phyloP scores from a whole-genome alignment of 2,113 vertebrate species.

The Leucosticte australis region DNA sequence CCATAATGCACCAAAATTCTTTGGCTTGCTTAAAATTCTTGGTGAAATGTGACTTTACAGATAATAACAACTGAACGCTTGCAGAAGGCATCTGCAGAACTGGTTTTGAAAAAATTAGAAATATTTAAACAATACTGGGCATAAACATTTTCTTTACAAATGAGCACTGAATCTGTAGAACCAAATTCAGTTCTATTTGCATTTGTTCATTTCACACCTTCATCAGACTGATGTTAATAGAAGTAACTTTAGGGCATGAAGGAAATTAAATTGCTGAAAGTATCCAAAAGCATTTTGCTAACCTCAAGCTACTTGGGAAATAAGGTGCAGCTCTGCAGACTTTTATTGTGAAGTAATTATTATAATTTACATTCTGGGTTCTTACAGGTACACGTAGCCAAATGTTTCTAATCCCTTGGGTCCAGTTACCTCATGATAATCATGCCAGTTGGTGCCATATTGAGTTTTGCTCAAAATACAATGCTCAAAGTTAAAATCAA shows the following conservation, averaged over 20 bases:
- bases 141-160: neutral
- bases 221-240: neutral
- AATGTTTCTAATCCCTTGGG: neutral
- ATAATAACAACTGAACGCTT: neutral
- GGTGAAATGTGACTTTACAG: neutral
- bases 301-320: constrained; percentile 2
- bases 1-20: neutral
- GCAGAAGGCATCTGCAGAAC: neutral
- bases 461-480: neutral
- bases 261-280: neutral
- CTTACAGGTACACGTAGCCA: neutral
- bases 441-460: neutral
- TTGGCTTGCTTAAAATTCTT: neutral
- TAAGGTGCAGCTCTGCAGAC: neutral
- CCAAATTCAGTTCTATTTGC: neutral
- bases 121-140: neutral
- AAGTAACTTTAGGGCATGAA: neutral
- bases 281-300: constrained; percentile 29
- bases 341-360: constrained; percentile 2
- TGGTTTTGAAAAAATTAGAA: neutral
- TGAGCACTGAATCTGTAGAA: neutral
- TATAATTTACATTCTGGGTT: constrained; percentile 4
- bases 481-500: neutral
- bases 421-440: constrained; percentile 40
- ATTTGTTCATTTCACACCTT: constrained; percentile 3